phyloP scores from a whole-genome alignment of 37 sponge, comb jelly and placozoan species.

The Mnemiopsis leidyi region DNA sequence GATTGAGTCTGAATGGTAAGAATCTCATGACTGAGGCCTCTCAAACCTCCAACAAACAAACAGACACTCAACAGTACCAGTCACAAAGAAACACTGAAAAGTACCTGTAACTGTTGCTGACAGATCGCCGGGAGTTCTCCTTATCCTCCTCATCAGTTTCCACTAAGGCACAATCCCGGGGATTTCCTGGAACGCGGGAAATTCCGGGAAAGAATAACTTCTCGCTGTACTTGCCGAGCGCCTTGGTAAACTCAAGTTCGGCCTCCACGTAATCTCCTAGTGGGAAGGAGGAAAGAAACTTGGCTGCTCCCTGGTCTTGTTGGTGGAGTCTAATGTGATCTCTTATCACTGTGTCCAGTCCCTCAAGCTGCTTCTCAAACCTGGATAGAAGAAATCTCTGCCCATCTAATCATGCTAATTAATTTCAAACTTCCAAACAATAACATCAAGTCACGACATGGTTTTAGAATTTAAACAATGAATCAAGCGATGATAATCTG shows the following conservation, averaged over 20 bases:
- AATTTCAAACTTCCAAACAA: too few relatives aligned
- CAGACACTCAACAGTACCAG: too few relatives aligned
- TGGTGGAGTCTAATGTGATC: conserved; percentile 27
- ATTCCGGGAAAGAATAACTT: conserved; percentile 49
- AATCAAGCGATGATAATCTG: too few relatives aligned
- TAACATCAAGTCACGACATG: too few relatives aligned
- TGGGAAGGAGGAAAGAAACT: neutral
- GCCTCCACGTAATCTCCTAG: conserved; percentile 22
- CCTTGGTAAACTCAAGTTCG: conserved; percentile 36
- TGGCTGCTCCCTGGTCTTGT: neutral
- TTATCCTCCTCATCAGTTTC: conserved; percentile 7
- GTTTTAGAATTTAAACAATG: too few relatives aligned
- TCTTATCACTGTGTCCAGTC: neutral
- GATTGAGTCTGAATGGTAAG: too few relatives aligned
- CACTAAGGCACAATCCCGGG: neutral
- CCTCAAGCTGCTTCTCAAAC: conserved; percentile 38
- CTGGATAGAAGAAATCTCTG: too few relatives aligned
- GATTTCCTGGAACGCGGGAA: neutral
- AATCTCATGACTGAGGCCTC: too few relatives aligned
- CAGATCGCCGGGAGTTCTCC: neutral
- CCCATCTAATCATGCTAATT: too few relatives aligned
- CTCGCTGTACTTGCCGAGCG: conserved; percentile 50
- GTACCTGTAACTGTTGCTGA: neutral
- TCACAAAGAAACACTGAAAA: too few relatives aligned
- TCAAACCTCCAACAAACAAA: too few relatives aligned